Conservation (phyloP, 2,113 vertebrate genomes). For the Pleuronectes platessa region DNA sequence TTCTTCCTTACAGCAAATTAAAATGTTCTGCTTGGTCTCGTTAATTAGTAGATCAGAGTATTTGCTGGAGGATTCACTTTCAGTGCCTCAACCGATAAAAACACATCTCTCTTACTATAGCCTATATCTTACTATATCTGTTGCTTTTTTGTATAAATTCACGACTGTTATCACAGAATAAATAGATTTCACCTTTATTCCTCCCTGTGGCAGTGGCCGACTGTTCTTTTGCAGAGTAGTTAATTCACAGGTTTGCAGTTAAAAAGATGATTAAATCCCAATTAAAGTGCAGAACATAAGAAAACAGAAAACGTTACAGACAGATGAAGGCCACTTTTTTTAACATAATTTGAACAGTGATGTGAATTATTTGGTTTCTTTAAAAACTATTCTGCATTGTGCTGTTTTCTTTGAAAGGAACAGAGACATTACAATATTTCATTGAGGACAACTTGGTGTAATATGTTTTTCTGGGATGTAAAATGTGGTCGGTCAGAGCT, state of each 20-base stretch:
- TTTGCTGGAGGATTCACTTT: neutral
- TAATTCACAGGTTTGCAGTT: neutral
- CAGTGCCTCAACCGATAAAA: neutral
- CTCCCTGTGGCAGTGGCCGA: neutral
- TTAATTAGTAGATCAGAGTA: neutral
- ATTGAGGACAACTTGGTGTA: neutral
- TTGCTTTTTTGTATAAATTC: neutral
- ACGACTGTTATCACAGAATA: neutral
- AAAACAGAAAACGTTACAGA: neutral
- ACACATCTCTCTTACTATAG: neutral
- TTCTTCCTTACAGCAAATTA: neutral
- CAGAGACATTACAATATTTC: neutral
- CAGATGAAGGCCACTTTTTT: neutral
- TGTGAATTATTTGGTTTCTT: no score
- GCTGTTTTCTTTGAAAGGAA: neutral
- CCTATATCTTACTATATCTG: neutral
- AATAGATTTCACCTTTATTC: neutral
- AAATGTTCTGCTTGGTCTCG: neutral
- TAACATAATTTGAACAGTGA: no score
- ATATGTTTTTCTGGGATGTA: neutral
- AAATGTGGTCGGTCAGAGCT: neutral
- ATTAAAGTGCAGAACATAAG: neutral
- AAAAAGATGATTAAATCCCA: neutral
- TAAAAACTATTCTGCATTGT: neutral
- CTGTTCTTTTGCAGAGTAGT: neutral